phyloP scores from a whole-genome alignment of 2,113 vertebrate species.

The Dissostichus mawsoni region DNA sequence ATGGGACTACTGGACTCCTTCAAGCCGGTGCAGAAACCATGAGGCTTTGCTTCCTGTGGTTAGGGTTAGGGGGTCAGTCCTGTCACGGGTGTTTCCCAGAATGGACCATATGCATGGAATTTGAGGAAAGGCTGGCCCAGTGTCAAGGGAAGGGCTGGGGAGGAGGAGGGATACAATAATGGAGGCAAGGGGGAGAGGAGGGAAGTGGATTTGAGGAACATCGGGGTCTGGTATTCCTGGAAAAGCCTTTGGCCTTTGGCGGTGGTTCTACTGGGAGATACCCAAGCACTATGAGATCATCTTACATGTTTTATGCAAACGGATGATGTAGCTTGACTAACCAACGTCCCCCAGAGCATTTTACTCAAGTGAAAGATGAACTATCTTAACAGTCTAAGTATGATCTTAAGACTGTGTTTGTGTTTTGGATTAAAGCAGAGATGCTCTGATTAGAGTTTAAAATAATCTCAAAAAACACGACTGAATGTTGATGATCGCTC shows the following conservation, averaged over 20 bases:
- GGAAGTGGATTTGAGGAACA: conserved; percentile 38
- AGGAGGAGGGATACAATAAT: conserved; percentile 1
- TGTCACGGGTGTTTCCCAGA: conserved; percentile 73
- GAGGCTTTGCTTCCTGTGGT: conserved; percentile 65
- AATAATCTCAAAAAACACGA: conserved; percentile 8
- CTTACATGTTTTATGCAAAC: conserved; percentile 43
- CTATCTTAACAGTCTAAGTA: not conserved
- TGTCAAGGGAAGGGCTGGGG: conserved; percentile 18
- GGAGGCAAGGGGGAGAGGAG: conserved; percentile 5
- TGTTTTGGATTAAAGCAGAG: conserved; percentile 20
- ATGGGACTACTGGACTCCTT: conserved; percentile 33
- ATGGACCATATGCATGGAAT: conserved; percentile 71
- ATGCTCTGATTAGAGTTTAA: conserved; percentile 7
- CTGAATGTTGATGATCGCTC: conserved; percentile 30
- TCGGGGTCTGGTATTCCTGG: conserved; percentile 51
- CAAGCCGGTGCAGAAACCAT: conserved; percentile 49
- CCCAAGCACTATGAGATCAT: conserved; percentile 34
- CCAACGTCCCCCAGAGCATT: conserved; percentile 29
- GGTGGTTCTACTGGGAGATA: conserved; percentile 41
- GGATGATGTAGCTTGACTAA: conserved; percentile 39
- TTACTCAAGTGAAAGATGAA: conserved; percentile 36
- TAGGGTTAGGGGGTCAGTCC: conserved; percentile 42
- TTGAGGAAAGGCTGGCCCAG: conserved; percentile 51
- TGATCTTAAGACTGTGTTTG: conserved; percentile 15
- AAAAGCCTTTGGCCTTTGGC: conserved; percentile 51